phyloP scores from a whole-genome alignment of 2,888 invertebrate genomes.

The Thymelicus acteon region DNA sequence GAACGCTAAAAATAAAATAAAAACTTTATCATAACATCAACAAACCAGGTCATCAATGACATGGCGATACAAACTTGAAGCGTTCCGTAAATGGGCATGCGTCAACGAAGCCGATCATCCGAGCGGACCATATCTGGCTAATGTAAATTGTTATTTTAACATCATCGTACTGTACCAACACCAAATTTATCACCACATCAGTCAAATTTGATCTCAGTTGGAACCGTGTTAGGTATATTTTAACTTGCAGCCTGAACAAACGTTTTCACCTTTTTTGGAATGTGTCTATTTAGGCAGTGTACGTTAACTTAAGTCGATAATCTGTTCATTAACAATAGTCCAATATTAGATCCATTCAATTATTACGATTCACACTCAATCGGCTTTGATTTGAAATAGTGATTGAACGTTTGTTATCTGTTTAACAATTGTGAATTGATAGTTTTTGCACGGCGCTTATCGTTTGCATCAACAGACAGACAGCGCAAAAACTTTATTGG shows the following conservation, averaged over 20 bases:
- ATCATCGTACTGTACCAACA: slow-evolving; percentile 47
- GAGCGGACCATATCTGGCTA: slow-evolving; percentile 48
- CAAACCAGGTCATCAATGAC: slow-evolving; percentile 59
- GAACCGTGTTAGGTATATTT: neutral
- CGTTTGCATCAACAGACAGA: slow-evolving; percentile 19
- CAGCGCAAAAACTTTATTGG: slow-evolving; percentile 31
- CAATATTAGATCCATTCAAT: slow-evolving; percentile 62
- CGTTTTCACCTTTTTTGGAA: slow-evolving; percentile 17
- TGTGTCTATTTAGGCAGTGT: slow-evolving; percentile 25
- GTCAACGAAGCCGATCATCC: slow-evolving; percentile 50
- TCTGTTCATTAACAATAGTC: slow-evolving; percentile 57
- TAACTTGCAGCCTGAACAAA: neutral
- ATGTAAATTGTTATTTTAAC: slow-evolving; percentile 66
- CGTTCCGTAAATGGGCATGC: slow-evolving; percentile 55
- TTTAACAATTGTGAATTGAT: slow-evolving; percentile 39
- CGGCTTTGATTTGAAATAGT: slow-evolving; percentile 46
- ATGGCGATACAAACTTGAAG: slow-evolving; percentile 52
- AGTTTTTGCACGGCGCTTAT: slow-evolving; percentile 38
- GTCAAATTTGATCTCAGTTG: slow-evolving; percentile 35
- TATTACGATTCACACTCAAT: slow-evolving; percentile 59
- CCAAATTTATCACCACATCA: slow-evolving; percentile 9
- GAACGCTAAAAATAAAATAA: slow-evolving; percentile 17
- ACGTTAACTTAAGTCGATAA: slow-evolving; percentile 54
- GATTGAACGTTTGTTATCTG: slow-evolving; percentile 48
- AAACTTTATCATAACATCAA: slow-evolving; percentile 49